These are phyloP conservation scores for Macroramphosus scolopax DNA, from an alignment of 2,797 vertebrate genomes.

Conservation along the genomic window DNA sequence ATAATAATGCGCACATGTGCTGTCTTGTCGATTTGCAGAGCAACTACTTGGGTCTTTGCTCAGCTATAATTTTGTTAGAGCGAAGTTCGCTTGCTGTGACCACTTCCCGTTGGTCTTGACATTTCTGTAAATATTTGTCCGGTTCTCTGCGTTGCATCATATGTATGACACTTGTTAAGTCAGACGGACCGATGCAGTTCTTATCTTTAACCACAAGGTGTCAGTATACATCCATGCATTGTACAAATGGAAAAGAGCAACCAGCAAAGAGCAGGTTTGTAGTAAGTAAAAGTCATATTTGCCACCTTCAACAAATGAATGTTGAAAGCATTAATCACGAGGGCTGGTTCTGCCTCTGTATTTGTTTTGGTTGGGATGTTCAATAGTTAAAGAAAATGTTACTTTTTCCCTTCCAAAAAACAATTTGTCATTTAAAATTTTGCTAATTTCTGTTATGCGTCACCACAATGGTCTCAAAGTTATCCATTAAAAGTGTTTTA, in stretches of 20 bases:
- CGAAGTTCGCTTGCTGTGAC: conserved; percentile 40
- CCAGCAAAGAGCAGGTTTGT: too few relatives aligned
- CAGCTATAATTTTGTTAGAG: neutral
- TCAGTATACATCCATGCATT: conserved; percentile 32
- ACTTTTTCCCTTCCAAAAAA: too few relatives aligned
- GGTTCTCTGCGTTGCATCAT: conserved; percentile 9
- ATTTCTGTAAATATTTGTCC: conserved; percentile 24
- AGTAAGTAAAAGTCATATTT: conserved; percentile 17
- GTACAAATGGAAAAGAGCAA: too few relatives aligned
- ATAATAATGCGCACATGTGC: too few relatives aligned
- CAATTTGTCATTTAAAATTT: too few relatives aligned
- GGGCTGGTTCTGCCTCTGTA: neutral
- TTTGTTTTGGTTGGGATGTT: too few relatives aligned
- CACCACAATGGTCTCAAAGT: too few relatives aligned
- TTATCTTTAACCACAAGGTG: conserved; percentile 50
- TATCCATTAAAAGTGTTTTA: too few relatives aligned
- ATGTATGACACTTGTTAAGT: neutral
- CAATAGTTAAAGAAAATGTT: too few relatives aligned
- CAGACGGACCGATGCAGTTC: conserved; percentile 2
- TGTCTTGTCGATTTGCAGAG: neutral
- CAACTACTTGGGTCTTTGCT: fast-evolving
- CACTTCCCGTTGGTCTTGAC: conserved; percentile 14
- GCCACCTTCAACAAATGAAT: conserved; percentile 11
- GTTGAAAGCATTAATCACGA: conserved; percentile 11
- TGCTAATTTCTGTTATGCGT: too few relatives aligned